These are phyloP conservation scores for Frieseomelitta varia DNA, from an alignment of 1,140 invertebrate genomes.

Conservation along the genomic window DNA sequence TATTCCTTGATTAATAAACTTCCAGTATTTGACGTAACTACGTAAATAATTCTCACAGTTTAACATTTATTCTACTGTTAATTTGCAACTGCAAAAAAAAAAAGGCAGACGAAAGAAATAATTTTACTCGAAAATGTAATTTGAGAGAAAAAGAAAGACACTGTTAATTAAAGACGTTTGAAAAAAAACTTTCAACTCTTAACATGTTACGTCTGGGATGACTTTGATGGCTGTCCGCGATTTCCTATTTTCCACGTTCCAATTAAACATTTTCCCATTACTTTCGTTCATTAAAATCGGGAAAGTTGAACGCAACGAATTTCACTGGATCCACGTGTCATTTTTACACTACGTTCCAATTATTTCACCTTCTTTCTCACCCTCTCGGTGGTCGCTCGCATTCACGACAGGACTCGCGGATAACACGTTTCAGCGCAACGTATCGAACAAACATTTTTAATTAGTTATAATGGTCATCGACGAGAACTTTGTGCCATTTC, in stretches of 20 bases:
- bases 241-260: slow-evolving; percentile 16
- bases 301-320: slow-evolving; percentile 17
- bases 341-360: slow-evolving; percentile 28
- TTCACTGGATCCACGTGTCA: neutral
- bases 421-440: slow-evolving; percentile 9
- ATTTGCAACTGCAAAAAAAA: too few relatives aligned
- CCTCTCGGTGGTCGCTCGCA: too few relatives aligned
- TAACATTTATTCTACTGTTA: too few relatives aligned
- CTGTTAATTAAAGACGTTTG: too few relatives aligned
- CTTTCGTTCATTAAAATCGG: slow-evolving; percentile 23
- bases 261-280: slow-evolving; percentile 42
- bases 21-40: too few relatives aligned
- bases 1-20: too few relatives aligned
- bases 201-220: neutral
- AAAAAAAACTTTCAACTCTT: too few relatives aligned
- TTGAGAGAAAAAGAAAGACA: too few relatives aligned
- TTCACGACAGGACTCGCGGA: neutral
- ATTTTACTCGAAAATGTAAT: too few relatives aligned
- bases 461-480: slow-evolving; percentile 11
- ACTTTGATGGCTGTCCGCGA: neutral
- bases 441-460: slow-evolving; percentile 41
- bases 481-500: slow-evolving; percentile 9
- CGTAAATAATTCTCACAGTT: too few relatives aligned
- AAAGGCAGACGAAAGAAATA: too few relatives aligned
- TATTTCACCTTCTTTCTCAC: neutral